phyloP scores from a whole-genome alignment of 2,113 vertebrate genomes.

The Baryphthengus martii region DNA sequence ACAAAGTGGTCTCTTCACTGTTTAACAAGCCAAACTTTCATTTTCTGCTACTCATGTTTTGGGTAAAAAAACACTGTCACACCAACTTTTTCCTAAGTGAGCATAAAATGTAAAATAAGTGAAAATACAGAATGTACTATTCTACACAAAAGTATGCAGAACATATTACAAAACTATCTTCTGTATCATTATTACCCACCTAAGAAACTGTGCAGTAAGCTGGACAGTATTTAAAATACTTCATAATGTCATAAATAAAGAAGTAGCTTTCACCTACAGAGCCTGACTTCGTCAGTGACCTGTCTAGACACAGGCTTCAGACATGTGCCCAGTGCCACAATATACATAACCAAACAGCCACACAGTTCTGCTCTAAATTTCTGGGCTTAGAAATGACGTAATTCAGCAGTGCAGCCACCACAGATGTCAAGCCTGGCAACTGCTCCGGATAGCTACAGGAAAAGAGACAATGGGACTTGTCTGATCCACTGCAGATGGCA shows the following conservation, averaged over 20 bases:
- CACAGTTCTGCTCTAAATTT: neutral
- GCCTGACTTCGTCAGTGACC: neutral
- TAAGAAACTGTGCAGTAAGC: neutral
- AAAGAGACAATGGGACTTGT: conserved; percentile 40
- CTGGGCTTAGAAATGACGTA: neutral
- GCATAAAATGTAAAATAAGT: neutral
- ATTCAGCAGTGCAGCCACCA: conserved; percentile 6
- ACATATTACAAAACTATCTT: neutral
- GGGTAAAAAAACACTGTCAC: neutral
- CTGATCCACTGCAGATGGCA: conserved; percentile 53
- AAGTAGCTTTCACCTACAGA: neutral
- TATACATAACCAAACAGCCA: neutral
- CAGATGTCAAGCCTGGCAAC: conserved; percentile 53
- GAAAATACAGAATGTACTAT: neutral
- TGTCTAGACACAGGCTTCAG: neutral
- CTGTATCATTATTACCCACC: neutral
- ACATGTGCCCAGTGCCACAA: neutral
- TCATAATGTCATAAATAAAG: neutral
- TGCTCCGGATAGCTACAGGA: conserved; percentile 1
- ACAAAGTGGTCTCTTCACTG: neutral
- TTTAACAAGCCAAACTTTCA: neutral
- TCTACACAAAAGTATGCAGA: neutral
- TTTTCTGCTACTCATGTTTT: neutral
- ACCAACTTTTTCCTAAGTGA: neutral
- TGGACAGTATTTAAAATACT: neutral